phyloP scores from a whole-genome alignment of 2,113 vertebrate species.

The Taxidea taxus region DNA sequence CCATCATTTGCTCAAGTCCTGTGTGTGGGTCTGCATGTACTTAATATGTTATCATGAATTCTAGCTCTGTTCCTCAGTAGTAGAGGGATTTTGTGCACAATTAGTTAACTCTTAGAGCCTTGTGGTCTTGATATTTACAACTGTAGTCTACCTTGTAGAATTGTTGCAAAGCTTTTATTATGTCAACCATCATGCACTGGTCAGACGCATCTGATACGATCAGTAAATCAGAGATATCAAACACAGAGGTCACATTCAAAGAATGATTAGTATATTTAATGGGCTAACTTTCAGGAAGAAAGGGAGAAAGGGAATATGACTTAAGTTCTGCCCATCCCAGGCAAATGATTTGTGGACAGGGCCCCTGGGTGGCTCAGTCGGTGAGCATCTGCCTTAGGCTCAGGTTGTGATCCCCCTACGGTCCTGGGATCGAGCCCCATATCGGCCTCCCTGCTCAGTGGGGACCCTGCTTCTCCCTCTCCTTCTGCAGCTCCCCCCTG shows the following conservation, averaged over 20 bases:
- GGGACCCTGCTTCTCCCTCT: no score
- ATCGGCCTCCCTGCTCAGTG: no score
- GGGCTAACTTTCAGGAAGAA: neutral
- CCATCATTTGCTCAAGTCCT: neutral
- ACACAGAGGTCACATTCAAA: neutral
- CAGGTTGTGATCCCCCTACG: neutral
- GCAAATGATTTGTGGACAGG: neutral
- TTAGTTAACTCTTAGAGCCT: neutral
- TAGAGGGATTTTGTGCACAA: neutral
- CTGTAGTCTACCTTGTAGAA: neutral
- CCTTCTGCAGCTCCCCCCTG: no score
- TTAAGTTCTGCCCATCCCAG: neutral
- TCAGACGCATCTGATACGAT: neutral
- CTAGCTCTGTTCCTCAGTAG: neutral
- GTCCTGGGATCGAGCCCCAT: neutral
- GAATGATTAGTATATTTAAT: neutral
- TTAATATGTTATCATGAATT: neutral
- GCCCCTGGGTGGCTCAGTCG: no score
- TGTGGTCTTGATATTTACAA: constrained; percentile 1
- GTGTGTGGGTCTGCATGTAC: neutral
- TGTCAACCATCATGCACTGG: neutral
- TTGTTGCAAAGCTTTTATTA: neutral
- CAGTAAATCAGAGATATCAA: neutral
- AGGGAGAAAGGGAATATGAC: neutral
- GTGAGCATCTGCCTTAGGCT: neutral